Base-by-base conservation (phyloP, 2,113 vertebrate genomes). In the Hemiscyllium ocellatum region DNA sequence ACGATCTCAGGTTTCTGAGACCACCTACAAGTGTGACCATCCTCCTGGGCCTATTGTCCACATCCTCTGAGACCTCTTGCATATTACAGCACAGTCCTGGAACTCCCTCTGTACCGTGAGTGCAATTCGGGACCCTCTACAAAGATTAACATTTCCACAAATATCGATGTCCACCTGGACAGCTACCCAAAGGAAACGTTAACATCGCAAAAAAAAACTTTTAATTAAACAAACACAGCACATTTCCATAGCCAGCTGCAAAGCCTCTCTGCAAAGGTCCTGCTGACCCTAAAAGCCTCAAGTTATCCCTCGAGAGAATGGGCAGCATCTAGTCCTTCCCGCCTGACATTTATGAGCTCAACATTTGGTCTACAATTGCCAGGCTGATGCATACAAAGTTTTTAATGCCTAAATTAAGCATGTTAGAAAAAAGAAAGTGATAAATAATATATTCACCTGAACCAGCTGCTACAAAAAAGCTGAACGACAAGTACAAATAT, bases 381-480 rank as follows among this genome's bases (percentile, higher is more conserved):
- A 66, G 89, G 7, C 61, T 72, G 42, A 50, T 72, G 94, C 12
- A 12, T 12, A 5, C 10, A 33, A 95, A 72, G 93, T 95, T 95
- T 72, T 95, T 95, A 72, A 50, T 95, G 68, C 42, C 47, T 76
- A 70, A 94, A 76, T 95, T 95, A 95, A 95, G 94, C 68, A 70
- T 94, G 91, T 76, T 24, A 47, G 22, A 93, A 94, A 68, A 50
- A 37, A n/a, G n/a, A 95, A 93, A 93, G 19, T 93, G 89, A 93
- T 93, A 50, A 95, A 95, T 95, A 95, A 95, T 72, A 68, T 93
- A 93, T 93, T 61, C 65, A 65, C 89, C 89, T 37, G 89, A 8
- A 37, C 61, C 89, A 93, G 89, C 56, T 93, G 61, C 61, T 37
- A 19, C 6, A 6, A 66, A 61, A 37, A 19, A 93, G 10, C 61